Conservation (phyloP, 2,888 invertebrate species). For the Aphidoletes aphidimyza region DNA sequence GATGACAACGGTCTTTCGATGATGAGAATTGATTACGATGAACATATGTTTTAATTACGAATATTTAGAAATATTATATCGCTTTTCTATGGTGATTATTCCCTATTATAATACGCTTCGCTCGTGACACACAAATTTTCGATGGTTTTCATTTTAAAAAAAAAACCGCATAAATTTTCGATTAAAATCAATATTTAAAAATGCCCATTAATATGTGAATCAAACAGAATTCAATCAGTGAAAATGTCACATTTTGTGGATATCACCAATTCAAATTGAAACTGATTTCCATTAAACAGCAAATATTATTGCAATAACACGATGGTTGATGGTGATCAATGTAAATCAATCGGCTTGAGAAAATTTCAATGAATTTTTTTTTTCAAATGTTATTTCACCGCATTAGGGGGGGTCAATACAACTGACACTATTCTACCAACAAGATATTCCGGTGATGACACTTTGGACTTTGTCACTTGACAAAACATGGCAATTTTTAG, state of each 20-base stretch:
- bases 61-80: background rate
- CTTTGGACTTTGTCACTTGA: too few relatives aligned
- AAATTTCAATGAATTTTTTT: background rate
- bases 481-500: too few relatives aligned
- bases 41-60: background rate
- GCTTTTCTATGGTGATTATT: background rate
- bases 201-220: too few relatives aligned
- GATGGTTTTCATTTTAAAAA: background rate
- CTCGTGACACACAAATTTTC: background rate
- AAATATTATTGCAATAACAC: background rate
- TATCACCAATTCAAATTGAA: background rate
- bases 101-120: background rate
- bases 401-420: too few relatives aligned
- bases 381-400: too few relatives aligned
- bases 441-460: too few relatives aligned
- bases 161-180: background rate
- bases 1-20: conserved; percentile 5
- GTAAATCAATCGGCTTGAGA: background rate
- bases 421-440: too few relatives aligned
- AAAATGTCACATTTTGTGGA: too few relatives aligned
- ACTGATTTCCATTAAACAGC: background rate
- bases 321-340: background rate
- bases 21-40: background rate
- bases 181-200: background rate
- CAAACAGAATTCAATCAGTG: too few relatives aligned